phyloP scores from a whole-genome alignment of 2,113 vertebrate genomes.

The Hypocryptadius cinnamomeus region DNA sequence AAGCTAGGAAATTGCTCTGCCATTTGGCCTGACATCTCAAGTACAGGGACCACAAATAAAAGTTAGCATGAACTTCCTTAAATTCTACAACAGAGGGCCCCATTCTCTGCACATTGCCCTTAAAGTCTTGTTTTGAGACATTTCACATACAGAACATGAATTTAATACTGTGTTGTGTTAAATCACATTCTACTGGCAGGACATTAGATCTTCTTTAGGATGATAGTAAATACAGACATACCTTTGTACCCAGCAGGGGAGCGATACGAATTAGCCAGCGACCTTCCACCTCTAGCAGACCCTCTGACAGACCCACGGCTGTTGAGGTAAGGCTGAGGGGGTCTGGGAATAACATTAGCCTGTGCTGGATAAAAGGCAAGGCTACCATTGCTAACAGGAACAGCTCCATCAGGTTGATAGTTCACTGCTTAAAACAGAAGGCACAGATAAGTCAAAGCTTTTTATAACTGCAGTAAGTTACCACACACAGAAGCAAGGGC shows the following conservation, averaged over 20 bases:
- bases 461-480: neutral
- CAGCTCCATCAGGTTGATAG: slow-evolving; percentile 75
- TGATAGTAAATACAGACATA: slow-evolving; percentile 31
- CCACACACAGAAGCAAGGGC: neutral
- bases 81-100: neutral
- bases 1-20: neutral
- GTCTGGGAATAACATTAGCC: slow-evolving; percentile 67
- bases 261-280: slow-evolving; percentile 70
- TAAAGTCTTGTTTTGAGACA: neutral
- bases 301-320: slow-evolving; percentile 80
- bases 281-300: slow-evolving; percentile 77
- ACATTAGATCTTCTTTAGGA: neutral
- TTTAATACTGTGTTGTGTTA: neutral
- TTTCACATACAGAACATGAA: neutral
- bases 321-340: slow-evolving; percentile 74
- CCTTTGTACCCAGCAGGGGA: slow-evolving; percentile 81
- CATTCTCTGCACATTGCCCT: neutral
- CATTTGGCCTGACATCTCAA: neutral
- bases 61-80: neutral
- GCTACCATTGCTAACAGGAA: slow-evolving; percentile 72
- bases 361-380: slow-evolving; percentile 78
- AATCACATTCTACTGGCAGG: neutral
- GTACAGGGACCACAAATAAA: neutral
- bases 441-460: neutral
- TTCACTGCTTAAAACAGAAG: slow-evolving; percentile 54